phyloP scores from a whole-genome alignment of 1,140 invertebrate species.

The Bombus sibiricus region DNA sequence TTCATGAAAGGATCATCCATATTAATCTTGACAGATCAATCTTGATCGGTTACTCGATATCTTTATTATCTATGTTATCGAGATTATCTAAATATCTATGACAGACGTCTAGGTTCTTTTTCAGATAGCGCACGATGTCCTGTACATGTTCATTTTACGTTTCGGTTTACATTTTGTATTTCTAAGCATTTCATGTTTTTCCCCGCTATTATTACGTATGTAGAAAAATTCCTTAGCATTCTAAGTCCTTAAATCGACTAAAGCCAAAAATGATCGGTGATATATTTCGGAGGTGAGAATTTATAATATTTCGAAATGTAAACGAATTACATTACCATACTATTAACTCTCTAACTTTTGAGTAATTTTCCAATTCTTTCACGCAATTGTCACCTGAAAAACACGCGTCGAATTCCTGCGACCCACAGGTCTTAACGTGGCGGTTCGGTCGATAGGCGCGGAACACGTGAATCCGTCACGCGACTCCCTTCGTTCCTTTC shows the following conservation, averaged over 20 bases:
- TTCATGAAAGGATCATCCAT: not conserved
- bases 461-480: conserved; percentile 67
- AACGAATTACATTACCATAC: not conserved
- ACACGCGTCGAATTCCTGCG: not conserved
- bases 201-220: too few relatives aligned
- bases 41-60: not conserved
- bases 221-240: not conserved
- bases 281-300: not conserved
- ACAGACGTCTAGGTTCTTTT: not conserved
- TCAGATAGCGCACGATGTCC: not conserved
- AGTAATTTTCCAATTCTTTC: not conserved
- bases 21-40: not conserved
- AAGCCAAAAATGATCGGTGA: not conserved
- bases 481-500: conserved; percentile 65
- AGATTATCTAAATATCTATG: not conserved
- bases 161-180: too few relatives aligned
- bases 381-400: not conserved
- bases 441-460: conserved; percentile 33
- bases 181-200: too few relatives aligned
- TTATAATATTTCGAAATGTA: not conserved
- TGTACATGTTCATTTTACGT: not conserved
- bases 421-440: not conserved
- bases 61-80: not conserved
- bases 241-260: not conserved
- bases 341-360: too few relatives aligned